Base-by-base conservation (phyloP, 2,797 vertebrate species). In the Chaenodraco wilsoni region DNA sequence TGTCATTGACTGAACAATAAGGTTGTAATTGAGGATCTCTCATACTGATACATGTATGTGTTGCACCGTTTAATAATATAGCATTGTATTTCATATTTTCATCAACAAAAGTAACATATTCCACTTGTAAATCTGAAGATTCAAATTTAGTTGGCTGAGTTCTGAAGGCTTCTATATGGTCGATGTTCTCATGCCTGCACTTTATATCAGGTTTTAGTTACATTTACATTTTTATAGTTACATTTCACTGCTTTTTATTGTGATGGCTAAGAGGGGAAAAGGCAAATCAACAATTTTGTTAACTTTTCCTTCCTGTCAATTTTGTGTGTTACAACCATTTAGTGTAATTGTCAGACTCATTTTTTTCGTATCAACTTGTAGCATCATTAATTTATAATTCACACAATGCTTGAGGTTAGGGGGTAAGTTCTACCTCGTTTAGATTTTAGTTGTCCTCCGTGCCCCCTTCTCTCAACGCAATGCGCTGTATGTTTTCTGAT, bases 371-470 rank as follows among this genome's bases (percentile, higher is more conserved):
- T 78, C 63, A 81, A 67, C 70, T 85, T 84, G 84, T 89, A 90
- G 89, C 86, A 79, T 83, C 73, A 55, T 85, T 85, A 89, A 93
- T 93, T 93, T 91, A 90, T 83, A 73, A 65, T 76, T 54, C 82
- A 87, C 57, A 59, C 76, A 80, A 52, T 81, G 88, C 83, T 89
- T 91, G 91, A 87, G 88, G 85, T 87, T 75, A 76, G 89, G 88
- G 91, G 90, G 89, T 84, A 68, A 86, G 69, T 82, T 94, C 93
- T 95, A 95, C 94, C 94, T 95, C 95, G 85, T 91, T 91, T 91
- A 84, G 84, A 87, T 88, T 84, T 86, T 87, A 69, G 74, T 82
- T 85, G 66, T 85, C 52, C 76, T 86, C 64, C 51, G 11, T n/a
- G 14, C 78, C 81, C 88, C 89, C 72, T 74, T 70, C 72, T 79